Evolutionary conservation across 2,797 vertebrate genomes (phyloP), one percentile per base, ranked within the genome.

Genomic region (Pipistrellus pipistrellus): DNA sequence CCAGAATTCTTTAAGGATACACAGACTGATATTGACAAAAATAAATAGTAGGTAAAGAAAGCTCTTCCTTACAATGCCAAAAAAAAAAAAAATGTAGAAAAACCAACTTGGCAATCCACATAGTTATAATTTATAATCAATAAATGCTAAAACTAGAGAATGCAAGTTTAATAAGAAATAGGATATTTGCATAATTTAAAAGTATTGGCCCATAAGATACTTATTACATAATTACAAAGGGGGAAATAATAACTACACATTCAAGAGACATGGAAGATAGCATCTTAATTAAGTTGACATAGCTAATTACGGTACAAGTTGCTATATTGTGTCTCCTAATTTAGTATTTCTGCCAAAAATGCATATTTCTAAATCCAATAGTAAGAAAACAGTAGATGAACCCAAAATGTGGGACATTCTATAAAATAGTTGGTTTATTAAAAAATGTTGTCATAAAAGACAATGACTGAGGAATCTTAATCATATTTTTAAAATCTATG

Each of bases 401-500:
- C 38, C 4, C 20, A 84, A 78, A 78, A 7, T 72, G 27, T 35
- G 32, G 23, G 41, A 59, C 64, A 87, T 57, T 73, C 32, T 82
- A 66, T n/a, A 83, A 51, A 83, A 95, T 35, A 44, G 71, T 64
- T 78, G 72, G 23, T 59, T 84, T 80, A 77, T 86, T 38, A 55
- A 55, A 87, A 87, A 87, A 87, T 77, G n/a, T 82, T 53, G 18
- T 88, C 32, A 64, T 51, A 30, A 85, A 80, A 88, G 78, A 76
- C 15, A 75, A 13, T 20, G 68, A 55, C 46, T 32, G n/a, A 48
- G 62, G 85, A 46, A n/a, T 62, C 25, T 62, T 62, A 62, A 57
- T 30, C 59, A 30, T 27, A 62, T 30, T 62, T 62, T 30, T 6
- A 14, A 44, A 44, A 44, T 11, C 25, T 59, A 30, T 59, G 57